These are phyloP conservation scores for Aplodontia rufa DNA, from an alignment of 2,113 vertebrate species.

Conservation along the genomic window DNA sequence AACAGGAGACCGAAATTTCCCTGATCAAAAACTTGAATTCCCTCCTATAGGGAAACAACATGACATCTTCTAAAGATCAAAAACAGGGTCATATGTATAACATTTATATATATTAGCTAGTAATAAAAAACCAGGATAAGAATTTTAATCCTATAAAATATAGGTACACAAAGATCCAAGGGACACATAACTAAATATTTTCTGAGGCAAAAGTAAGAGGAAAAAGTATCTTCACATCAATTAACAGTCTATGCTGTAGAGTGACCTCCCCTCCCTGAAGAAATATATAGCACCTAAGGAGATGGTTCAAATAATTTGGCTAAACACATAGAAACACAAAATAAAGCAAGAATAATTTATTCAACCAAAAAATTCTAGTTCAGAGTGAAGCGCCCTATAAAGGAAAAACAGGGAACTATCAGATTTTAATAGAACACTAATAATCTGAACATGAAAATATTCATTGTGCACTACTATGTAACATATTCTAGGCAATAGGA, in stretches of 20 bases:
- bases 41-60: constrained; percentile 9
- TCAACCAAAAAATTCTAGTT: constrained; percentile 28
- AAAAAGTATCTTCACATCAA: neutral
- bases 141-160: constrained; percentile 67
- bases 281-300: neutral
- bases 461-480: neutral
- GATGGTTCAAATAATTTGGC: neutral
- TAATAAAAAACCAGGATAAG: constrained; percentile 46
- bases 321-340: constrained; percentile 34
- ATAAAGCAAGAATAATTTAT: neutral
- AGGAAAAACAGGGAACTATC: neutral
- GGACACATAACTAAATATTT: constrained; percentile 41
- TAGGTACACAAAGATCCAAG: constrained; percentile 33
- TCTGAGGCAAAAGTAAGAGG: neutral
- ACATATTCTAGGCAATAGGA: neutral
- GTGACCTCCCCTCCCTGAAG: neutral
- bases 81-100: constrained; percentile 34
- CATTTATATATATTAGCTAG: constrained; percentile 33
- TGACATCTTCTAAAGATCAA: constrained; percentile 44
- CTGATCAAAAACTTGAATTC: constrained; percentile 64
- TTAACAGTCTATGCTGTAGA: neutral
- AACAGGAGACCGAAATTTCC: constrained; percentile 29
- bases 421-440: neutral
- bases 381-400: neutral
- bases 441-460: constrained; percentile 39